These are phyloP conservation scores for Siniperca obscura DNA, from an alignment of 2,797 vertebrate species.

Conservation along the genomic window DNA sequence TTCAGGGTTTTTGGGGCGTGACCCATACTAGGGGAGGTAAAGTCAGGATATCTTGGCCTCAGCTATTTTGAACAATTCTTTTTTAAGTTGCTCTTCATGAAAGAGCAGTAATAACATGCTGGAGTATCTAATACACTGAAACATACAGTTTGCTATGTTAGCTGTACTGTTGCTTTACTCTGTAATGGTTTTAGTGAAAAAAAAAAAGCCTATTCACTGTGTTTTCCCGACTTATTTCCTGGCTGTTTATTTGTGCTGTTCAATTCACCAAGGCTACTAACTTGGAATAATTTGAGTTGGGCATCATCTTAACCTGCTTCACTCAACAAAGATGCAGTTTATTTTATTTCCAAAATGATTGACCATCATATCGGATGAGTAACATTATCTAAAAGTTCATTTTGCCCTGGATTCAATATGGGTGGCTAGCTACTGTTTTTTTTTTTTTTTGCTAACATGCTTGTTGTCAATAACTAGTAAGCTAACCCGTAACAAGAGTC, in stretches of 20 bases:
- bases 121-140: too few species aligned
- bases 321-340: not conserved
- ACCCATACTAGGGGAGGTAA: too few species aligned
- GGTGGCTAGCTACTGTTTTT: too few species aligned
- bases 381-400: not conserved
- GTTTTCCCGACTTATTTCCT: not conserved
- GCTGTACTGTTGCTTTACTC: not conserved
- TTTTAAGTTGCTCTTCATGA: too few species aligned
- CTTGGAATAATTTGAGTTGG: not conserved
- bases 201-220: not conserved
- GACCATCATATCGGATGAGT: not conserved
- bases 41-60: too few species aligned
- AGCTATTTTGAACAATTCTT: too few species aligned
- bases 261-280: too few species aligned
- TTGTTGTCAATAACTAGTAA: not conserved
- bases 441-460: not conserved
- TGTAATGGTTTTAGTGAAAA: conserved; percentile 5
- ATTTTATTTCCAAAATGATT: not conserved
- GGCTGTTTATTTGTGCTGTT: not conserved
- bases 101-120: too few species aligned
- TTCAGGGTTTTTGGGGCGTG: too few species aligned
- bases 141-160: too few species aligned
- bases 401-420: too few species aligned
- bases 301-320: not conserved
- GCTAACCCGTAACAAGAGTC: too few species aligned